phyloP scores from a whole-genome alignment of 1,140 invertebrate species.

The Steinernema feltiae region DNA sequence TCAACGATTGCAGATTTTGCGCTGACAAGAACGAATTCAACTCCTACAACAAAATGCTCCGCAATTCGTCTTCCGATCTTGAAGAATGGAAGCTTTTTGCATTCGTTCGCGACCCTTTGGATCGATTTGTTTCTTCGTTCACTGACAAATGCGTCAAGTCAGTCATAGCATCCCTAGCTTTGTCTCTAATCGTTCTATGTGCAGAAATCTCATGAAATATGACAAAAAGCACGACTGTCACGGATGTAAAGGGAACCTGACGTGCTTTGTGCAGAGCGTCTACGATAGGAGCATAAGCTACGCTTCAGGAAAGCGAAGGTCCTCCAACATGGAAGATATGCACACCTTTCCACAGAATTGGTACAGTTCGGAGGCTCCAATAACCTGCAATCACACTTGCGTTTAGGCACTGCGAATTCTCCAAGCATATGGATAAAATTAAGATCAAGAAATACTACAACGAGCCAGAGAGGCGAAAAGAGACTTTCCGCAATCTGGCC shows the following conservation, averaged over 20 bases:
- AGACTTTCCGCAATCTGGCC: neutral
- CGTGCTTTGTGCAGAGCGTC: neutral
- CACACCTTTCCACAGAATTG: neutral
- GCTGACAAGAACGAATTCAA: neutral
- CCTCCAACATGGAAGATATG: neutral
- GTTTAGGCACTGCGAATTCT: neutral
- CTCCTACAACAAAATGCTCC: neutral
- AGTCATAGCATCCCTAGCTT: neutral
- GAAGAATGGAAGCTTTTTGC: conserved; percentile 17
- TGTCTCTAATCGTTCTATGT: neutral
- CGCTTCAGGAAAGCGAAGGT: neutral
- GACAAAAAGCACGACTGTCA: neutral
- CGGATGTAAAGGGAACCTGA: neutral
- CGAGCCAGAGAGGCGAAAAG: neutral
- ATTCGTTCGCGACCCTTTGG: conserved; percentile 30
- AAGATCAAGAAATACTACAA: neutral
- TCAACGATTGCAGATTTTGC: neutral
- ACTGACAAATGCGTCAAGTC: conserved; percentile 35
- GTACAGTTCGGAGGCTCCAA: neutral
- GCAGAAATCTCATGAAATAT: neutral
- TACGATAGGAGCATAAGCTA: neutral
- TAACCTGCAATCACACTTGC: too few species aligned
- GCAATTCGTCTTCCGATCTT: neutral
- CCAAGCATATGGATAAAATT: neutral
- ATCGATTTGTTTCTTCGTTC: conserved; percentile 32